Evolutionary conservation across 37 sponge, comb jelly and placozoan genomes (phyloP).

Genomic region (Cladorhizidae sp.): DNA sequence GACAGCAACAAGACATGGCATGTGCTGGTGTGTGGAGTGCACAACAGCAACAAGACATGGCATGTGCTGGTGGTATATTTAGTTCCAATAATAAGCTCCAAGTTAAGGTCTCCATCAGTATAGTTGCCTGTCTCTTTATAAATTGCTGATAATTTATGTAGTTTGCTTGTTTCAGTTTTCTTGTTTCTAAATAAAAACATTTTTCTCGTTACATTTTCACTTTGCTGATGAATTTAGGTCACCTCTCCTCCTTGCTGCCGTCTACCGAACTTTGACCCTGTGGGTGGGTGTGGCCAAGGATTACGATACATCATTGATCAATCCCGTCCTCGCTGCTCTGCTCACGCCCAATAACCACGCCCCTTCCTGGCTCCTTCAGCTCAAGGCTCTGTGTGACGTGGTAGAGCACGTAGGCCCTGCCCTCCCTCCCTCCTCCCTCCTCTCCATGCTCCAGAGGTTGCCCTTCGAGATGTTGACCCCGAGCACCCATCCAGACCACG

Average conservation of each 20-base stretch:
- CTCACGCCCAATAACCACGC: background rate
- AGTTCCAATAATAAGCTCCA: too few species aligned
- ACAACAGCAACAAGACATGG: too few species aligned
- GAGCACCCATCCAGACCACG: background rate
- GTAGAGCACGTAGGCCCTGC: background rate
- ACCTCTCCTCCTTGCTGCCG: background rate
- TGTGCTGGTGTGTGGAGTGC: too few species aligned
- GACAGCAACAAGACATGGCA: too few species aligned
- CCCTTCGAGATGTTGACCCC: background rate
- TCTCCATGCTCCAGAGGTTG: background rate
- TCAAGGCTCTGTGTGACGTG: background rate
- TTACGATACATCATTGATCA: background rate
- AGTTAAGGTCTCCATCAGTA: too few species aligned
- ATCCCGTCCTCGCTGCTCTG: background rate
- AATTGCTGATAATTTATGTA: too few species aligned
- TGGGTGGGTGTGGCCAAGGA: conserved; percentile 24
- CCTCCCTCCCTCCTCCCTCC: background rate
- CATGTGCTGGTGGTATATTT: too few species aligned
- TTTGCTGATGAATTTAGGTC: background rate
- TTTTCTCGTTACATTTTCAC: too few species aligned
- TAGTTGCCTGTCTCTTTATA: too few species aligned
- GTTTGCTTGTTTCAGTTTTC: too few species aligned
- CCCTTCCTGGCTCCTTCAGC: background rate
- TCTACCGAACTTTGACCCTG: background rate
- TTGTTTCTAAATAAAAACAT: too few species aligned